Conservation (phyloP, 2,113 vertebrate species). For the Oceanodroma tethys region DNA sequence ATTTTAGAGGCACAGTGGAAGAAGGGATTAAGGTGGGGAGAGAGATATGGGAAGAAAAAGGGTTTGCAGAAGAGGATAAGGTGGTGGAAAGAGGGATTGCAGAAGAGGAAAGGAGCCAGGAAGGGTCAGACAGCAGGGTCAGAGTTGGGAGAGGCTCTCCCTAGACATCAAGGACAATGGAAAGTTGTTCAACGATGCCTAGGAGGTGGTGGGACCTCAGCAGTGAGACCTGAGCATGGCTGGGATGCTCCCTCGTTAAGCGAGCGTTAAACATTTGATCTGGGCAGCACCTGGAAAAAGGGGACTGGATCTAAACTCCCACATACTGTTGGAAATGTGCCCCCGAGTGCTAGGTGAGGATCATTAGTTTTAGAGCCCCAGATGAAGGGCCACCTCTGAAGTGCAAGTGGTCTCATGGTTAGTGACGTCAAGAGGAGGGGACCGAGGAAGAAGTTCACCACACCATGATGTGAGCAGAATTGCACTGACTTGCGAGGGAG, state of each 20-base stretch:
- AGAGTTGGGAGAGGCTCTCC: neutral
- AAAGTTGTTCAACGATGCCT: neutral
- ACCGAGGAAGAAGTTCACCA: neutral
- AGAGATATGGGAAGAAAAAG: neutral
- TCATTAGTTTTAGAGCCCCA: neutral
- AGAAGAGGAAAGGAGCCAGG: neutral
- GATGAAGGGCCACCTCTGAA: neutral
- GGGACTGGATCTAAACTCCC: neutral
- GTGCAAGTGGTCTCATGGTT: neutral
- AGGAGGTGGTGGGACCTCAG: neutral
- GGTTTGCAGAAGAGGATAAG: neutral
- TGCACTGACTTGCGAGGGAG: neutral
- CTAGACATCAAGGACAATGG: neutral
- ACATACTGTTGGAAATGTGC: neutral
- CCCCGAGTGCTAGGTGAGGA: neutral
- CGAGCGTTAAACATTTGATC: rapidly evolving
- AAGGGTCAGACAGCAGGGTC: neutral
- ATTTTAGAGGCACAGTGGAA: neutral
- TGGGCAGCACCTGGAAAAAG: neutral
- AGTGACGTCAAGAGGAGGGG: neutral
- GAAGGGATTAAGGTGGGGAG: neutral
- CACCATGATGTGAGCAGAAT: neutral
- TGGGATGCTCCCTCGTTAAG: neutral
- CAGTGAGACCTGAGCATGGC: neutral
- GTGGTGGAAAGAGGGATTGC: neutral